Percentiles rank a stretch among this genome's conserved stretches.
These are phyloP conservation scores for Invenusta paracnida DNA, from an alignment of 2,888 invertebrate genomes.

Conservation along the genomic window DNA sequence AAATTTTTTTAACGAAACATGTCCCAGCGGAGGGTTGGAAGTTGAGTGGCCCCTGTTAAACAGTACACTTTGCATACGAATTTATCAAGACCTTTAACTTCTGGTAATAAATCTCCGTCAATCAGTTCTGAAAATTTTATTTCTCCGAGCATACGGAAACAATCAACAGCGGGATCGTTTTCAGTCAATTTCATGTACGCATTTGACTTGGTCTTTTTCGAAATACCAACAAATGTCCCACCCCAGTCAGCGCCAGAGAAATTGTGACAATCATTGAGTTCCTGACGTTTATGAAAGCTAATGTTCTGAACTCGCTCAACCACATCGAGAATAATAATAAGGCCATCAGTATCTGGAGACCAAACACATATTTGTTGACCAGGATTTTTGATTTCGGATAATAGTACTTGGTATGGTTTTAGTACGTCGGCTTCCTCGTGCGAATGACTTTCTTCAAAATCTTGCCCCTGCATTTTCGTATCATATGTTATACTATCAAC, in stretches of 20 bases:
- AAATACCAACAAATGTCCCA: conserved; percentile 43
- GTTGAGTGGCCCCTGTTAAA: neutral
- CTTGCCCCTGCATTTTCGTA: conserved; percentile 12
- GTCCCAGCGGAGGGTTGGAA: conserved; percentile 20
- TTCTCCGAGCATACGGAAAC: neutral
- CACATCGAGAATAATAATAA: conserved; percentile 37
- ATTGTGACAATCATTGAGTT: conserved; percentile 39
- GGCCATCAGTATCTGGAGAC: conserved; percentile 43
- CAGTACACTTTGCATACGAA: neutral
- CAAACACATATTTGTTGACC: conserved; percentile 35
- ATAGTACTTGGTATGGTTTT: neutral
- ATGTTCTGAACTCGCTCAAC: neutral
- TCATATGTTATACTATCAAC: conserved; percentile 31
- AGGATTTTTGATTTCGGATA: neutral
- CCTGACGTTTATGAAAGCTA: neutral
- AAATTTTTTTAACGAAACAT: conserved; percentile 42
- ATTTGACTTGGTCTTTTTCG: conserved; percentile 42
- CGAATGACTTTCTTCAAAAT: conserved; percentile 34
- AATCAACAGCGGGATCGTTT: neutral
- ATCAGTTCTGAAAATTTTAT: neutral
- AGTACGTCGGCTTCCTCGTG: neutral
- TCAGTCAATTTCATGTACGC: conserved; percentile 36
- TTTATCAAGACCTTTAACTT: neutral
- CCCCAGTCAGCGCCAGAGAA: conserved; percentile 43
- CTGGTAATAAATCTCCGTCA: neutral